phyloP scores from a whole-genome alignment of 2,797 vertebrate species.

The Amphiprion clarkii region DNA sequence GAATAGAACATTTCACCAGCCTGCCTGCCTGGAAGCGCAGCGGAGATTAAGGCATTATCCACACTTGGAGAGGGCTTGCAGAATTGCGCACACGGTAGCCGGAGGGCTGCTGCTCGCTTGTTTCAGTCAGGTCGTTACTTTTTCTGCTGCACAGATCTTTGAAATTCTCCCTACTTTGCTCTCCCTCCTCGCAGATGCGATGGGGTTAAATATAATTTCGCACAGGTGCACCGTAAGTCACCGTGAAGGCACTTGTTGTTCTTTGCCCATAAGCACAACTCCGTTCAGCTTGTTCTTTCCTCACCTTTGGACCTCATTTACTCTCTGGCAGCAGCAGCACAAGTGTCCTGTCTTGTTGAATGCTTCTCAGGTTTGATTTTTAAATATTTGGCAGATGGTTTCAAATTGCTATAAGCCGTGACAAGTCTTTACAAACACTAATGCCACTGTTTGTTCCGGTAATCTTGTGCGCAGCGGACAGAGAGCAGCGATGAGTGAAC shows the following conservation, averaged over 20 bases:
- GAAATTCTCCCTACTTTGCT: neutral
- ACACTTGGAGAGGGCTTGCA: constrained; percentile 9
- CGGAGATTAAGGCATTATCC: constrained; percentile 31
- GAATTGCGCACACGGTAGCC: constrained; percentile 25
- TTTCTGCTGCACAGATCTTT: constrained; percentile 9
- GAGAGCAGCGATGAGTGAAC: constrained; percentile 55
- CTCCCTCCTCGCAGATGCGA: constrained; percentile 3
- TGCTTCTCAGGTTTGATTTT: constrained; percentile 15
- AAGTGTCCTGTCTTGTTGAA: constrained; percentile 20
- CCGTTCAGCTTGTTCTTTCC: constrained; percentile 55
- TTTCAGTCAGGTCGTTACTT: constrained; percentile 30
- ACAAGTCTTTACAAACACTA: constrained; percentile 34
- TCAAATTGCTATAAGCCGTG: constrained; percentile 34
- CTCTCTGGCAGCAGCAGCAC: constrained; percentile 55
- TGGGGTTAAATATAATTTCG: constrained; percentile 55
- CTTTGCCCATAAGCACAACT: constrained; percentile 47
- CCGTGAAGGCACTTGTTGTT: constrained; percentile 68
- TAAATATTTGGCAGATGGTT: constrained; percentile 14
- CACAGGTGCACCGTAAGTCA: constrained; percentile 77
- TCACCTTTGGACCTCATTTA: constrained; percentile 76
- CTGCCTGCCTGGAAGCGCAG: neutral
- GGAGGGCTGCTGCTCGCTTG: constrained; percentile 1
- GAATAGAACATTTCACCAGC: constrained; percentile 5
- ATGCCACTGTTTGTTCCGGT: constrained; percentile 48
- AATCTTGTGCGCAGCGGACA: constrained; percentile 29